Percentiles rank a stretch among this genome's conserved stretches.
These are phyloP conservation scores for Atherinosoma microstoma DNA, from an alignment of 2,797 vertebrate species.

Conservation along the genomic window DNA sequence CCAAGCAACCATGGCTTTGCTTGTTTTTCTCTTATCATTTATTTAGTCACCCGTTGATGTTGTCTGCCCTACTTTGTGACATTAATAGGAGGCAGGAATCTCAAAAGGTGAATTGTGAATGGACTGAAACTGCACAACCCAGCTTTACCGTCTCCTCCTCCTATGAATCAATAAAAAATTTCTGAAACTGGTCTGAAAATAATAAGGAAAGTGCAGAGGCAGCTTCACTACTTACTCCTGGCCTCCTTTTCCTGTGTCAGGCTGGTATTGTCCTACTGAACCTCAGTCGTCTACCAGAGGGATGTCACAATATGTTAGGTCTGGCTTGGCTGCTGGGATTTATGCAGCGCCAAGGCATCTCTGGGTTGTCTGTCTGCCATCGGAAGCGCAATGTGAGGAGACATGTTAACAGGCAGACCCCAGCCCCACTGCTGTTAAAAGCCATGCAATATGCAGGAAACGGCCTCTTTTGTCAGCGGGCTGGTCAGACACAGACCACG, in stretches of 20 bases:
- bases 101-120: constrained; percentile 87
- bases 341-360: constrained; percentile 74
- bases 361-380: constrained; percentile 76
- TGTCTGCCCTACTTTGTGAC: constrained; percentile 91
- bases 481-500: constrained; percentile 74
- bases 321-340: constrained; percentile 65
- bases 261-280: constrained; percentile 77
- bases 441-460: constrained; percentile 85
- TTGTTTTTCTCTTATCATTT: constrained; percentile 87
- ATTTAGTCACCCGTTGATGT: constrained; percentile 88
- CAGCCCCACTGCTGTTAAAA: constrained; percentile 80
- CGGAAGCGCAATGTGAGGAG: constrained; percentile 79
- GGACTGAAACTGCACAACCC: constrained; percentile 61
- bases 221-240: constrained; percentile 57
- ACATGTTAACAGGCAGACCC: constrained; percentile 82
- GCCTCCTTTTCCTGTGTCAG: constrained; percentile 73
- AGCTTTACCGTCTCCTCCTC: constrained; percentile 32
- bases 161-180: constrained; percentile 72
- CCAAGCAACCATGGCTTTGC: constrained; percentile 86
- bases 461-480: constrained; percentile 82
- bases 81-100: constrained; percentile 88
- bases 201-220: constrained; percentile 66
- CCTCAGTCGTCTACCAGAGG: constrained; percentile 76
- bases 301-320: constrained; percentile 79
- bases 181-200: constrained; percentile 58